These are phyloP conservation scores for Poeciliopsis infans DNA, from an alignment of 2,797 vertebrate species.

Conservation along the genomic window DNA sequence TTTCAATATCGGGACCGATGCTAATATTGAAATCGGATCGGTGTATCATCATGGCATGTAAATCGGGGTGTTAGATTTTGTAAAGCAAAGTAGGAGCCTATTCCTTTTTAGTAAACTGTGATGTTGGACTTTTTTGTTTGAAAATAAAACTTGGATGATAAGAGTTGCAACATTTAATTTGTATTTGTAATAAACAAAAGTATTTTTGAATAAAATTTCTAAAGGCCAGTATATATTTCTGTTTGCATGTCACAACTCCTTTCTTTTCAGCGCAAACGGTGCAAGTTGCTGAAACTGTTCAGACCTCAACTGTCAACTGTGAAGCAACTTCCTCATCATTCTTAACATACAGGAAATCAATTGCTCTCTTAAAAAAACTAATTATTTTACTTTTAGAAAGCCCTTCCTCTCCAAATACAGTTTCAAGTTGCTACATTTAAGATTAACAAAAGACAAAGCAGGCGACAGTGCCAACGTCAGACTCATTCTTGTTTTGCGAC, in stretches of 20 bases:
- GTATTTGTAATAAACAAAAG: not conserved
- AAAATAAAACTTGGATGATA: not conserved
- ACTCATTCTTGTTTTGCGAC: not conserved
- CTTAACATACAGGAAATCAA: slow-evolving; percentile 11
- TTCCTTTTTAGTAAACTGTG: not conserved
- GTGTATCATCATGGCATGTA: not conserved
- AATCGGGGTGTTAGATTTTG: not conserved
- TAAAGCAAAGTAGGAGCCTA: not conserved
- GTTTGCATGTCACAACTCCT: not conserved
- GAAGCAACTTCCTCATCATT: slow-evolving; percentile 16
- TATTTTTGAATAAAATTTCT: not conserved
- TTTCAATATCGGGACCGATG: too few relatives aligned
- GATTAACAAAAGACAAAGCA: not conserved
- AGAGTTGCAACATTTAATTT: not conserved
- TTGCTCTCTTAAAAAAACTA: not conserved
- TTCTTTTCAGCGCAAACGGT: not conserved
- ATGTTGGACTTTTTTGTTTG: not conserved
- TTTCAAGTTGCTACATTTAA: slow-evolving; percentile 13
- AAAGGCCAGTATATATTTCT: not conserved
- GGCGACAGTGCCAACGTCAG: not conserved
- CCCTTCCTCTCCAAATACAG: not conserved
- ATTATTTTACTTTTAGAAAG: not conserved
- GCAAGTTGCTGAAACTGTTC: not conserved
- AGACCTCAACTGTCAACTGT: slow-evolving; percentile 6
- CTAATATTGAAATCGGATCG: not conserved